Conservation (phyloP, 2,113 vertebrate genomes). For the Montifringilla adamsi region DNA sequence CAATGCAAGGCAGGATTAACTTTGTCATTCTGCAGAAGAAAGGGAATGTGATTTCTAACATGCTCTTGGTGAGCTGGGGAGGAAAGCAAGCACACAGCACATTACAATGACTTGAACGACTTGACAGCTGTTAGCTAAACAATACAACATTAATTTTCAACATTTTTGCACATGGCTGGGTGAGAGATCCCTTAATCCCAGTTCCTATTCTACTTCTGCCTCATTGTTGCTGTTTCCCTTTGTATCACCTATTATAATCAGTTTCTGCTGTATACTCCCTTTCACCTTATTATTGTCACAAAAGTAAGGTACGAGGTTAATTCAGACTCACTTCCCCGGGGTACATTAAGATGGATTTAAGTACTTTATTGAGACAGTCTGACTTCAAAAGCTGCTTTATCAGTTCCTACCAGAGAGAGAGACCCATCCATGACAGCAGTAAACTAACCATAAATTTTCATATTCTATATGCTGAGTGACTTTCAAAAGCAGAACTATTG, state of each 20-base stretch:
- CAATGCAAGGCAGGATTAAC: conserved; percentile 67
- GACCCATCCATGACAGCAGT: conserved; percentile 67
- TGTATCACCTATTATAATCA: conserved; percentile 69
- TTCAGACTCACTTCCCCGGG: conserved; percentile 70
- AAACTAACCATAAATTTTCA: conserved; percentile 65
- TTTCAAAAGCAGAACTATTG: conserved; percentile 70
- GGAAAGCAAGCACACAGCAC: conserved; percentile 42
- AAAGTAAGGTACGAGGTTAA: conserved; percentile 73
- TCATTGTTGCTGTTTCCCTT: conserved; percentile 66
- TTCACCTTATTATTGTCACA: conserved; percentile 72
- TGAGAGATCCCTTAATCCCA: conserved; percentile 78
- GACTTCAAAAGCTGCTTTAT: conserved; percentile 79
- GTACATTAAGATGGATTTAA: conserved; percentile 74
- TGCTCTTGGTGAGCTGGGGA: conserved; percentile 32
- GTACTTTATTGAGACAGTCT: conserved; percentile 71
- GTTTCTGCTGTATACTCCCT: conserved; percentile 60
- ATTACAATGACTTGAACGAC: conserved; percentile 66
- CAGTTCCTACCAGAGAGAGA: conserved; percentile 71
- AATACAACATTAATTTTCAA: conserved; percentile 74
- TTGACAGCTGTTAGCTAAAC: conserved; percentile 76
- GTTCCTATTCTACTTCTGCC: conserved; percentile 67
- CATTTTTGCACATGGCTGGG: conserved; percentile 71
- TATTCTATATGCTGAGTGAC: conserved; percentile 61
- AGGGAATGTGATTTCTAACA: conserved; percentile 63
- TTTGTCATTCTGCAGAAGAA: conserved; percentile 70